Evolutionary conservation across 2,888 invertebrate species (phyloP), one percentile per base, ranked within the genome.

Genomic region (Monoplex corrugatus): DNA sequence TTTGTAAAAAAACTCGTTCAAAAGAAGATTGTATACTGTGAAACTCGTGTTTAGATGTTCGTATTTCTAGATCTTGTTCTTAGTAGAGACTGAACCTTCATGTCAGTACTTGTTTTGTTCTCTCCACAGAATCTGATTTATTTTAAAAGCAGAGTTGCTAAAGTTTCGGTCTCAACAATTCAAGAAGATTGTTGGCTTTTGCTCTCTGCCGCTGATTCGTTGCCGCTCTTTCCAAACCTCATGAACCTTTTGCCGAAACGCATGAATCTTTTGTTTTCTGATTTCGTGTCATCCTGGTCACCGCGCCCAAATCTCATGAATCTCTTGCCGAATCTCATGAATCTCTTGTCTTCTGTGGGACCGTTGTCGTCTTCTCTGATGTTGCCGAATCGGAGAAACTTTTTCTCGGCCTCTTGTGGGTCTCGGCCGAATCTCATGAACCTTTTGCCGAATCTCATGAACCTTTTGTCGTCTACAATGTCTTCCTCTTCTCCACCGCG

Each of bases 231-330:
- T 6, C 82, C 82, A 32, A 83, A 83, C 32, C 82, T 10, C 93
- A 93, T 93, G 87, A 93, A 94, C 63, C 93, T 82, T 88, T 94
- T 94, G 80, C 82, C 82, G 16, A 83, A 83, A 2, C 82, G 82
- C 93, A 93, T 93, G 88, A 93, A 94, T 63, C 93, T 78, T 87
- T 94, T 94, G 90, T 93, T 93, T 6, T 50, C 84, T 13, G 84
- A 28, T 40, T 23, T 32, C 84, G 23, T 3, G 5, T 80, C 10
- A 5, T 84, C 84, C 2, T 38, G 57, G 35, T 19, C 28, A 23
- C 89, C 90, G 86, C 93, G 92, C 1, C 94, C 95, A 90, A 94
- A 94, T 87, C 94, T 89, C 94, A 95, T 94, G 87, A 94, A 95
- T 3, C 94, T 86, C 89, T 94, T 94, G 35, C 94, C 94, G 89